Evolutionary conservation across 2,888 invertebrate genomes (phyloP), one percentile per base, ranked within the genome.

Genomic region (Rhamphomyia laevipes): DNA sequence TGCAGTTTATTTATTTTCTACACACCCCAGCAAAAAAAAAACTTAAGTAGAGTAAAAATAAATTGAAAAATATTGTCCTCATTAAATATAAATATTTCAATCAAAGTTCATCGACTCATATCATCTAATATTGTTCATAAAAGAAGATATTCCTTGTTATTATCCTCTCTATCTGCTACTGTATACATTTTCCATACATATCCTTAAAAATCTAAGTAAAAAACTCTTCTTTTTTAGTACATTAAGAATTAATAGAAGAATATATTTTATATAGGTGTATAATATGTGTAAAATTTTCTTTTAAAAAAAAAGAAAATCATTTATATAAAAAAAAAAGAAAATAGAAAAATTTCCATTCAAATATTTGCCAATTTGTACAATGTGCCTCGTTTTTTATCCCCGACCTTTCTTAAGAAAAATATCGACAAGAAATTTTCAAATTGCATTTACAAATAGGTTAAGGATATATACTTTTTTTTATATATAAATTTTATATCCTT

Each of bases 61-160:
- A 27, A 27, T 27, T 27, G 23, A 27, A 27, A 42, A n/a, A 42
- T 21, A 23, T 15, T 42, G 27, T 23, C 27, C 42, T 42, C 42
- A 42, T 42, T 42, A 42, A 42, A 42, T 21, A 42, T 42, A 42
- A 42, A 42, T 42, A 42, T 42, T 42, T 42, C 42, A 42, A 42
- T 42, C 42, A 42, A 42, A 42, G 42, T 42, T 42, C 42, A 42
- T 42, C 42, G 42, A 42, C 42, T 42, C 27, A 42, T 21, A 42
- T 40, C 40, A 40, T 40, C 18, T 40, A 17, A 40, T 18, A 40
- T 40, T 18, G 23, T 27, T 6, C 23, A 27, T 27, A 27, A 27
- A 21, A 27, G 7, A 27, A 27, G 23, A 27, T 27, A 27, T 27
- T 27, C 9, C 9, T 27, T 2, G 7, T 7, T 7, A 7, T 27